Evolutionary conservation across 1,140 invertebrate genomes (phyloP), one percentile per base, ranked within the genome.

Genomic region (Tribolium madens): DNA sequence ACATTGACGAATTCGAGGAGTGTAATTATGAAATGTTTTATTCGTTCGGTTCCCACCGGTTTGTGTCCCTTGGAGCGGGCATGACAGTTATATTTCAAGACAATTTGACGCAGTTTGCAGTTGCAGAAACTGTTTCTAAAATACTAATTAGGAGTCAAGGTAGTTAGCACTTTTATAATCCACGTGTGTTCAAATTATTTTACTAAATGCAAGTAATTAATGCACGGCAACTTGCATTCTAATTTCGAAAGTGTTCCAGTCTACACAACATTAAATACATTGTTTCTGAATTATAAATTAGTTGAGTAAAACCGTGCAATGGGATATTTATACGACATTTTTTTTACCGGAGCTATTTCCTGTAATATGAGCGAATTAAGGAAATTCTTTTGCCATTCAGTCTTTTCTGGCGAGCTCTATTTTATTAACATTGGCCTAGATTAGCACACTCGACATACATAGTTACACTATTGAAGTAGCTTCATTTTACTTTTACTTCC

Each of bases 281-380:
- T 64, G 57, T 64, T 64, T 64, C 21, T 64, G 57, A 64, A 64
- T 64, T 64, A 64, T 64, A 64, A 64, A 64, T 64, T 64, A 64
- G 57, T 64, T 64, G 57, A 12, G 57, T 64, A 64, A 64, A 64
- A n/a, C 21, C 13, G 57, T 33, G 26, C 57, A 33, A 31, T 33
- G 57, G 26, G 26, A 42, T 42, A 42, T 42, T 42, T 42, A 42
- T 42, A 42, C 36, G 36, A 42, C 17, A 64, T 3, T 57, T 36
- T 64, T 64, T 64, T 64, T 64, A 26, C 57, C n/a, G 26, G 21
- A 13, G 13, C 18, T 17, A 64, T 64, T 64, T 64, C 14, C n/a
- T 33, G 57, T 64, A 64, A 64, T 33, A 4, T 26, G 3, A 64
- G 21, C 26, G 52, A 57, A 57, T 21, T 57, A 15, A 57, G 52